Percentiles rank a stretch among this genome's conserved stretches.
Evolutionary conservation across 2,888 invertebrate species (phyloP).

Genomic region (Erebia aethiops): DNA sequence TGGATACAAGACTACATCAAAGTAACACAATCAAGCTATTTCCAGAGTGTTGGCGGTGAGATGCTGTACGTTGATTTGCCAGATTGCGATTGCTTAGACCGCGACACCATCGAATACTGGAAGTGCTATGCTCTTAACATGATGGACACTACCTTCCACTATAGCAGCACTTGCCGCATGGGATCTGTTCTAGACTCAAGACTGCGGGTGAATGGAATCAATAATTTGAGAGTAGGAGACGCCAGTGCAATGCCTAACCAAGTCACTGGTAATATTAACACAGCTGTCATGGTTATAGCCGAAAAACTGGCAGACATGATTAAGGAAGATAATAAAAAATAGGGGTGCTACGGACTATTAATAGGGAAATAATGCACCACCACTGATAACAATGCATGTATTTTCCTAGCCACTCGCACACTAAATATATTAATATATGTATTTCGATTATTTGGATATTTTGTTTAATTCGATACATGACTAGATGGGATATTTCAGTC

Average conservation of each 20-base stretch:
- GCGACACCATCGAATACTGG: slow-evolving; percentile 42
- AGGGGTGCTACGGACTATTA: background rate
- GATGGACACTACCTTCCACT: slow-evolving; percentile 49
- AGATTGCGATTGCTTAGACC: slow-evolving; percentile 36
- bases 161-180: slow-evolving; percentile 51
- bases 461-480: background rate
- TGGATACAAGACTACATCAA: slow-evolving; percentile 46
- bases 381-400: background rate
- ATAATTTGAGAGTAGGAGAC: slow-evolving; percentile 82
- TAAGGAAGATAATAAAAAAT: slow-evolving; percentile 58
- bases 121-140: slow-evolving; percentile 46
- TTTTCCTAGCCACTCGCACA: background rate
- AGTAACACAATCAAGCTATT: slow-evolving; percentile 46
- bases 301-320: slow-evolving; percentile 91
- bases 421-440: background rate
- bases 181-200: slow-evolving; percentile 49
- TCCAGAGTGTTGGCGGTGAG: slow-evolving; percentile 41
- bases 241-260: slow-evolving; percentile 90
- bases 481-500: background rate
- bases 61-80: slow-evolving; percentile 44
- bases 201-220: slow-evolving; percentile 47
- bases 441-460: background rate
- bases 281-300: slow-evolving; percentile 89
- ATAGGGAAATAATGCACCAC: background rate
- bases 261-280: slow-evolving; percentile 89